Percentiles rank a stretch among this genome's conserved stretches.
Conservation (phyloP, 2,888 invertebrate genomes). For the Callosobruchus maculatus region DNA sequence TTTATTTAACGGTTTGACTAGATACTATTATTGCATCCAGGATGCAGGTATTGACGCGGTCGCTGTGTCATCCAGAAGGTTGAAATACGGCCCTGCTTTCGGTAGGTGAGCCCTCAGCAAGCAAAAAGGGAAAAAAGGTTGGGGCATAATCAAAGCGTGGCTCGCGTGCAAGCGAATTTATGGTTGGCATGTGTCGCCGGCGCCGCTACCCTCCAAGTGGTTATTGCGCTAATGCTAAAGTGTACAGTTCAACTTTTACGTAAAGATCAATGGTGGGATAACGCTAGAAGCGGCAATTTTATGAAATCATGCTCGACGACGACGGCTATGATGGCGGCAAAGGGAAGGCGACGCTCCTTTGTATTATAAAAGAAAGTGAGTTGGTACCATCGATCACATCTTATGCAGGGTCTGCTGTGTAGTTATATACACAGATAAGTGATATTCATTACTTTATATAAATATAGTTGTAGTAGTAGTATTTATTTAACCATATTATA, state of each 20-base stretch:
- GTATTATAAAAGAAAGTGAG: neutral
- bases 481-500: too few relatives aligned
- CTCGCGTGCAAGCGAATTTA: conserved; percentile 23
- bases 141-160: neutral
- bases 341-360: conserved; percentile 14
- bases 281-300: conserved; percentile 41
- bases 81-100: neutral
- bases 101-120: neutral
- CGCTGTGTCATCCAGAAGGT: too few relatives aligned
- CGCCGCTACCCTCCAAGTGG: conserved; percentile 26
- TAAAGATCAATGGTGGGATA: conserved; percentile 45
- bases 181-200: conserved; percentile 20
- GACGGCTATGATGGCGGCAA: conserved; percentile 16
- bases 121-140: neutral
- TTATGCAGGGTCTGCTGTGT: too few relatives aligned
- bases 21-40: too few relatives aligned
- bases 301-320: conserved; percentile 42
- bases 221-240: conserved; percentile 47
- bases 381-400: too few relatives aligned
- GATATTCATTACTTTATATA: too few relatives aligned
- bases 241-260: conserved; percentile 45
- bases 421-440: too few relatives aligned
- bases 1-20: too few relatives aligned
- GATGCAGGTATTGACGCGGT: too few relatives aligned
- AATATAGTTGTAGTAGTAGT: too few relatives aligned